Percentiles rank a stretch among this genome's conserved stretches.
phyloP scores from a whole-genome alignment of 2,113 vertebrate species.

The Spermophilus dauricus region DNA sequence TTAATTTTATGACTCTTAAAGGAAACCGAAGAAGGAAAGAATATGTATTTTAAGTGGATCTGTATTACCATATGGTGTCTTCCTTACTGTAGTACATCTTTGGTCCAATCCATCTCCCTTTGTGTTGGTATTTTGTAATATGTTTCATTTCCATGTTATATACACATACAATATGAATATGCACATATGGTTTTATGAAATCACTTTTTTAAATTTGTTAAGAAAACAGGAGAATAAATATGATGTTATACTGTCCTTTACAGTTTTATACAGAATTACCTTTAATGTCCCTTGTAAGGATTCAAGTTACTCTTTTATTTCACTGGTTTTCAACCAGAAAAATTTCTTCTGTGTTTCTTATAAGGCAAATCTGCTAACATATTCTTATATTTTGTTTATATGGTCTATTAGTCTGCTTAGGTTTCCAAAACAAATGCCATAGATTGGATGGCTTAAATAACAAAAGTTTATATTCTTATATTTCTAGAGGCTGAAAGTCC shows the following conservation, averaged over 20 bases:
- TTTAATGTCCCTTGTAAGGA: neutral
- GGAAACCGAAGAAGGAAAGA: neutral
- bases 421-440: neutral
- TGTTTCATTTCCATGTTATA: neutral
- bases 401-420: neutral
- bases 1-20: neutral
- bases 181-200: neutral
- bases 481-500: neutral
- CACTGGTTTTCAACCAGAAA: neutral
- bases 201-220: neutral
- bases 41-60: neutral
- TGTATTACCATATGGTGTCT: neutral
- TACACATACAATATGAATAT: neutral
- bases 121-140: neutral
- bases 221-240: neutral
- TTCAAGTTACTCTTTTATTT: neutral
- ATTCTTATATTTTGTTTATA: neutral
- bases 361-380: neutral
- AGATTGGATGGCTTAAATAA: neutral
- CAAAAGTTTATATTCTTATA: neutral
- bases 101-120: neutral
- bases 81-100: neutral
- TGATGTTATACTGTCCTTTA: neutral
- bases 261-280: neutral
- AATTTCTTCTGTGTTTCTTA: neutral